A percentile compares a stretch with the other conserved stretches of the same genome.
These are phyloP conservation scores for Cochlearius cochlearius DNA, from an alignment of 2,113 vertebrate genomes.

Conservation along the genomic window DNA sequence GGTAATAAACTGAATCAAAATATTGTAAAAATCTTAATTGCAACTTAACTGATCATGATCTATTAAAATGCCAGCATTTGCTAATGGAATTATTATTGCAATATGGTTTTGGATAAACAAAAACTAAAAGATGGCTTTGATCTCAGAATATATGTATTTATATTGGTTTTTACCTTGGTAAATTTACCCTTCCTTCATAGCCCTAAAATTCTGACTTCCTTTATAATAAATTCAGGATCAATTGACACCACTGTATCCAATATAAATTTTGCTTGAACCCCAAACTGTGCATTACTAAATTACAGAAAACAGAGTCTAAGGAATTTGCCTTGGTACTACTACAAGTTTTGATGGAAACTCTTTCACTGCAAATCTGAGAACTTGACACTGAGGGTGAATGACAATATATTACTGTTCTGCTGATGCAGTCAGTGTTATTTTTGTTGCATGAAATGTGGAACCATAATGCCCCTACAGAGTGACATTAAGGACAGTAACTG, in stretches of 20 bases:
- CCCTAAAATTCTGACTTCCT: not conserved
- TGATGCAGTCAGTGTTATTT: not conserved
- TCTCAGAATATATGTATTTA: not conserved
- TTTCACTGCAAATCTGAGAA: not conserved
- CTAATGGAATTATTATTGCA: not conserved
- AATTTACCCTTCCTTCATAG: not conserved
- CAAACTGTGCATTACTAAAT: not conserved
- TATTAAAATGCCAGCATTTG: not conserved
- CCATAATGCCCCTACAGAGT: not conserved
- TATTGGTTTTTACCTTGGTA: not conserved
- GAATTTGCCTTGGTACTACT: not conserved
- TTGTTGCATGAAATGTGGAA: not conserved
- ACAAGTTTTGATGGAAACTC: not conserved
- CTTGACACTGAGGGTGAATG: not conserved
- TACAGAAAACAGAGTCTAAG: not conserved
- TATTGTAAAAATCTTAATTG: not conserved
- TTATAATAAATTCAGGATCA: not conserved
- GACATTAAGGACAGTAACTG: not conserved
- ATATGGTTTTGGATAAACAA: not conserved
- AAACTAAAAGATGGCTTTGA: not conserved
- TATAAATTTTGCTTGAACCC: not conserved
- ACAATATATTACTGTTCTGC: not conserved
- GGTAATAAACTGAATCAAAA: not conserved
- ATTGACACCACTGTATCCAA: not conserved
- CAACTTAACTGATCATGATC: not conserved